These are phyloP conservation scores for Clanis bilineata DNA, from an alignment of 2,888 invertebrate species.

Conservation along the genomic window DNA sequence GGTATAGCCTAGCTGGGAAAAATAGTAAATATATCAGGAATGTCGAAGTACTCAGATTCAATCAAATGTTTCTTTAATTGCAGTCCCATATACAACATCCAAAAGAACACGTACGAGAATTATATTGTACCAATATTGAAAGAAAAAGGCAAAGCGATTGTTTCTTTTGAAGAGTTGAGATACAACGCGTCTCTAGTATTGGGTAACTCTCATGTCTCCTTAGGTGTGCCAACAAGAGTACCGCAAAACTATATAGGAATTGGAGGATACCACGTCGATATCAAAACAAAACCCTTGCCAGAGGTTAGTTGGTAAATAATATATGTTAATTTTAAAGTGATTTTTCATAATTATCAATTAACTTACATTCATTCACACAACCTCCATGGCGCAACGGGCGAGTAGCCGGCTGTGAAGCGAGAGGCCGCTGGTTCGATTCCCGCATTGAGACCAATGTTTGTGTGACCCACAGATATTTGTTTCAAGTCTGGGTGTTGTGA, in stretches of 20 bases:
- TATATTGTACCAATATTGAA: conserved; percentile 16
- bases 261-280: conserved; percentile 30
- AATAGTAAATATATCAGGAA: too few relatives aligned
- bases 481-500: too few relatives aligned
- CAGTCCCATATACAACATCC: not conserved
- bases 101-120: not conserved
- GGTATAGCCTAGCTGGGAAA: too few relatives aligned
- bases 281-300: conserved; percentile 32
- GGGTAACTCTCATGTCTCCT: conserved; percentile 29
- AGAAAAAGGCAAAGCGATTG: conserved; percentile 20
- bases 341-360: too few relatives aligned
- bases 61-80: not conserved
- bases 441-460: too few relatives aligned
- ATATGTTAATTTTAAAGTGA: too few relatives aligned
- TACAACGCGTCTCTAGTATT: conserved; percentile 38
- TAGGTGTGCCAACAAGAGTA: conserved; percentile 21
- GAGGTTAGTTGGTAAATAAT: conserved; percentile 23
- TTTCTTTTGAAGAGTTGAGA: conserved; percentile 31
- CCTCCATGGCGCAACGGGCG: too few relatives aligned
- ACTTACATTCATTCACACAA: too few relatives aligned
- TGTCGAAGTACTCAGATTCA: not conserved
- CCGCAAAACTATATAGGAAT: conserved; percentile 30
- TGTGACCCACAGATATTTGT: too few relatives aligned
- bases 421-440: too few relatives aligned
- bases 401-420: too few relatives aligned